Evolutionary conservation across 2,888 invertebrate genomes (phyloP).

Genomic region (Silvanus unidentatus): DNA sequence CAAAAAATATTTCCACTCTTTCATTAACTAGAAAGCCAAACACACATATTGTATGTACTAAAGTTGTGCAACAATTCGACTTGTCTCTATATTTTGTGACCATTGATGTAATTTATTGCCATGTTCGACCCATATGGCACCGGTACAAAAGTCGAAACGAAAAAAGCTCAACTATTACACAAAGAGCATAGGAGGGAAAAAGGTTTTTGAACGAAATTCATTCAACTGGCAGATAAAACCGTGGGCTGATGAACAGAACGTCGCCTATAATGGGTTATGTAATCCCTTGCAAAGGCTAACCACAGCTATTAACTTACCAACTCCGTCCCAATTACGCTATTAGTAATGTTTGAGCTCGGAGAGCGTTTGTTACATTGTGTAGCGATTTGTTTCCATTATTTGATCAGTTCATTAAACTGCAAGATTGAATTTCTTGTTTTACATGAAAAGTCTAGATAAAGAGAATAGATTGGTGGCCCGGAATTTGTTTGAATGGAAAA

Average conservation of each 20-base stretch:
- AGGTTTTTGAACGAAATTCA: background rate
- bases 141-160: constrained; percentile 2
- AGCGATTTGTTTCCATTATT: constrained; percentile 8
- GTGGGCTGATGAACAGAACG: constrained; percentile 22
- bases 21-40: constrained; percentile 1
- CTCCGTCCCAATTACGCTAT: constrained; percentile 22
- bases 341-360: constrained; percentile 23
- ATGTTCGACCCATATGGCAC: constrained; percentile 17
- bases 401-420: background rate
- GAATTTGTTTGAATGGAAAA: too few relatives aligned
- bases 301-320: constrained; percentile 17
- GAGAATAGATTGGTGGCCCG: too few relatives aligned
- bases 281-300: constrained; percentile 24
- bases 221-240: constrained; percentile 8
- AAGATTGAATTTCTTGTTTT: background rate
- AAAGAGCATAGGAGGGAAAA: constrained; percentile 16
- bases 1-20: background rate
- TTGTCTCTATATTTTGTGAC: constrained; percentile 9
- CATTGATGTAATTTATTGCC: constrained; percentile 16
- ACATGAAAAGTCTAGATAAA: too few relatives aligned
- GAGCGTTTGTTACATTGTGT: constrained; percentile 8
- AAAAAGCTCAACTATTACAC: background rate
- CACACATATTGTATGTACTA: too few relatives aligned
- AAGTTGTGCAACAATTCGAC: constrained; percentile 23
- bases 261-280: constrained; percentile 32